phyloP scores from a whole-genome alignment of 2,888 invertebrate genomes.

The Halictus quadricinctus region DNA sequence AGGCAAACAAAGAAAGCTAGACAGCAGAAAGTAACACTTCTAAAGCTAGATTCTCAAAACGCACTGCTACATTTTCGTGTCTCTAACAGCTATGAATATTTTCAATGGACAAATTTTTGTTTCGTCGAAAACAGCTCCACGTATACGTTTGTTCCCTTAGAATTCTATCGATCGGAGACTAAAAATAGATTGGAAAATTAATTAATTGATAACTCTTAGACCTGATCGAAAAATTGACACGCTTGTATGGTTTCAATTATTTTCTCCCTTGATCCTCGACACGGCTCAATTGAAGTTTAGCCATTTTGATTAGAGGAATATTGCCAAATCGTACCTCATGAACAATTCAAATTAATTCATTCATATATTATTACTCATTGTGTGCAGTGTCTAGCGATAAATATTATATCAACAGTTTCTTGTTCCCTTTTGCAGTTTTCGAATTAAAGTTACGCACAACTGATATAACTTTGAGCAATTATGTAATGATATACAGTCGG shows the following conservation, averaged over 20 bases:
- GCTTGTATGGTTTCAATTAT: neutral
- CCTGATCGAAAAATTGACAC: neutral
- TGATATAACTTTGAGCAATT: too few relatives aligned
- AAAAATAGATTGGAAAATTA: neutral
- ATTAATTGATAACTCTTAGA: neutral
- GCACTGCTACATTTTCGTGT: neutral
- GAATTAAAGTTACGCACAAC: too few relatives aligned
- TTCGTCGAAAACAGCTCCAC: neutral
- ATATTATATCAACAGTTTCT: too few relatives aligned
- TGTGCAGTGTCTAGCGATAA: too few relatives aligned
- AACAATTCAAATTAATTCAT: too few relatives aligned
- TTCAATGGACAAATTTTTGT: neutral
- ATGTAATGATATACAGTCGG: too few relatives aligned
- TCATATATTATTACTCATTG: too few relatives aligned
- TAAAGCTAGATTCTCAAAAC: neutral
- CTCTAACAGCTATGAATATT: neutral
- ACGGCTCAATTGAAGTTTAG: neutral
- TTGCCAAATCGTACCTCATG: neutral
- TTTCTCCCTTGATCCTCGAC: neutral
- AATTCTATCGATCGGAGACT: neutral
- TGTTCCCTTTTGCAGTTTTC: too few relatives aligned
- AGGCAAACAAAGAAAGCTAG: slow-evolving; percentile 32
- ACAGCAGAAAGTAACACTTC: slow-evolving; percentile 15
- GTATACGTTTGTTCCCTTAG: neutral
- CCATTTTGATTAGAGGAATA: neutral